Evolutionary conservation across 1,140 invertebrate species (phyloP), one percentile per base, ranked within the genome.

Genomic region (Halotydeus destructor): DNA sequence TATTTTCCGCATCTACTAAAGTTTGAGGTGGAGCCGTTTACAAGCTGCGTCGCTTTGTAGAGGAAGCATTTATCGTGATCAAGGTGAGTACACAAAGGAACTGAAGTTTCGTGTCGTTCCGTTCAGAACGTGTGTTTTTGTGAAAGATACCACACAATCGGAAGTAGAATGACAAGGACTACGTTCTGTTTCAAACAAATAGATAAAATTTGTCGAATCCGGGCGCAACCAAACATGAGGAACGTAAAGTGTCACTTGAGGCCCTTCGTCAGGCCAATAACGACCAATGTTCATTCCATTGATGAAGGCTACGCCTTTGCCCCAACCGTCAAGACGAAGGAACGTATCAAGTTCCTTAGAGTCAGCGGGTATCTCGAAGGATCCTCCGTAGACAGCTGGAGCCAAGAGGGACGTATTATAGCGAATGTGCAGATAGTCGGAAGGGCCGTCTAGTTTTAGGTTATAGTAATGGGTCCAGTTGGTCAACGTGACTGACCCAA

Each of bases 221-320:
- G 45, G n/a, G 32, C 57, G 54, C 0, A 74, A 57, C 5, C 64
- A 59, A 8, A 59, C 48, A 5, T 60, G 62, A 8, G 63, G 63
- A 25, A 74, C 45, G 57, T 69, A 75, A 0, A 71, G 54, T 3
- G 66, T 65, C 45, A 61, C 54, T 49, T 68, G 65, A 0, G 73
- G 72, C 2, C 72, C 72, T 8, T 63, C 48, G 5, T 49, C 44
- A 0, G 76, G 73, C 60, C 62, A 69, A 54, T 72, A 73, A 33
- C 72, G 54, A 11, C 70, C 71, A 38, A 75, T 52, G 50, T 73
- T 69, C 49, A 72, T 69, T 5, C 69, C 70, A 58, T 75, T 75
- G 1, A 75, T 51, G 44, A 73, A 64, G 12, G 71, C 66, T 39
- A 71, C 56, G 8, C 73, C 73, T 42, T 49, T 50, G 3, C 22